Evolutionary conservation across 2,797 vertebrate genomes (phyloP), one percentile per base, ranked within the genome.

Genomic region (Lepilemur septentrionalis): DNA sequence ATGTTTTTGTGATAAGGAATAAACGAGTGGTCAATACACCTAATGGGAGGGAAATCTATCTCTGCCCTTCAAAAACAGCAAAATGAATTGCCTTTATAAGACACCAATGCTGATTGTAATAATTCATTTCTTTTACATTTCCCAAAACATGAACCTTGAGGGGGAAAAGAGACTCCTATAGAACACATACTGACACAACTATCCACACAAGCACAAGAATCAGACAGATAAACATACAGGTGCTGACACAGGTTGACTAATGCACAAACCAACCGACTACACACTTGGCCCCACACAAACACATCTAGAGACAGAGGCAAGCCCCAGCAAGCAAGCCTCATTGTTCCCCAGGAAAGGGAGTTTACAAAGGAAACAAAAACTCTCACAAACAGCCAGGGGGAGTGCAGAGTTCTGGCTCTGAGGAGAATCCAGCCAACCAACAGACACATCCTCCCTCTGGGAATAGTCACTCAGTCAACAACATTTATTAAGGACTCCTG

Each of bases 341-440:
- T 88, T 79, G 57, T 97, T 97, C 65, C 88, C 57, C 80, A 57
- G 95, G 93, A 96, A 97, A 97, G 94, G 89, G 97, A 94, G 94
- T 96, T 87, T 69, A 96, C 97, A 93, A 93, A 97, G 92, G 96
- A 96, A 95, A 95, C 83, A 96, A 96, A 91, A 96, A 91, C 94
- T 97, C 95, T 85, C 84, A 55, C 43, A 61, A 78, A 43, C 20
- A 43, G 76, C 48, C 55, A 93, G 81, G 6, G 78, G 72, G 80
- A 96, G 95, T 94, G 95, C 86, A 91, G 82, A 75, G 79, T 30
- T 22, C 38, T 65, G 79, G 83, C 83, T 70, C 67, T 0, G 38
- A 35, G 43, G 59, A 61, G 30, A 78, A 65, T 41, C 84, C 70
- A 81, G 43, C 93, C 96, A 96, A 94, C 83, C 78, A 75, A 43